These are phyloP conservation scores for Resseliella maxima DNA, from an alignment of 2,888 invertebrate species.

Conservation along the genomic window DNA sequence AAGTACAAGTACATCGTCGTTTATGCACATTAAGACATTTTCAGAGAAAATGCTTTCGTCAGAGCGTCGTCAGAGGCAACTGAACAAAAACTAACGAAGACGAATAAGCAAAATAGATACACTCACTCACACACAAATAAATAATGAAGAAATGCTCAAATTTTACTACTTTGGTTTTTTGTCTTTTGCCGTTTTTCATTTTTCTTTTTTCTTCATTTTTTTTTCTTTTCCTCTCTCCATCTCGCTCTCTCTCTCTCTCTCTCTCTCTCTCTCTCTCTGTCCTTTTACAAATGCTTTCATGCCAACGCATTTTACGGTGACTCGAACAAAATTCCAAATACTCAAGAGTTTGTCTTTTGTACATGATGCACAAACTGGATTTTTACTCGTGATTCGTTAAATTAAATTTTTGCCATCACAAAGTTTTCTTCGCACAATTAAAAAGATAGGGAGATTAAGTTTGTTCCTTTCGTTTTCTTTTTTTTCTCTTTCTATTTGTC, in stretches of 20 bases:
- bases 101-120: not conserved
- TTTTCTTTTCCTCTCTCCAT: not conserved
- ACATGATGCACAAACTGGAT: not conserved
- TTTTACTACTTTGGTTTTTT: too few species aligned
- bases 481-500: not conserved
- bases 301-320: constrained; percentile 31
- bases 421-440: constrained; percentile 7
- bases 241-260: not conserved
- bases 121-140: not conserved
- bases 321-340: constrained; percentile 6
- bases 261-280: not conserved
- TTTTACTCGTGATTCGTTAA: constrained; percentile 11
- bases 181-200: too few species aligned
- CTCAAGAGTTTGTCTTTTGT: constrained; percentile 4
- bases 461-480: too few species aligned
- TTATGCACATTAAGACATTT: constrained; percentile 2
- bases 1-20: not conserved
- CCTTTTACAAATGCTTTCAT: not conserved
- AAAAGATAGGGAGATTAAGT: not conserved
- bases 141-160: not conserved
- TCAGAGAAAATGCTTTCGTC: not conserved
- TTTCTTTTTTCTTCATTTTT: not conserved
- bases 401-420: constrained; percentile 15
- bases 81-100: not conserved
- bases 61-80: not conserved